A percentile compares a stretch with the other conserved stretches of the same genome.
These are phyloP conservation scores for Drosophila lini DNA, from an alignment of 1,140 invertebrate species.

Conservation along the genomic window DNA sequence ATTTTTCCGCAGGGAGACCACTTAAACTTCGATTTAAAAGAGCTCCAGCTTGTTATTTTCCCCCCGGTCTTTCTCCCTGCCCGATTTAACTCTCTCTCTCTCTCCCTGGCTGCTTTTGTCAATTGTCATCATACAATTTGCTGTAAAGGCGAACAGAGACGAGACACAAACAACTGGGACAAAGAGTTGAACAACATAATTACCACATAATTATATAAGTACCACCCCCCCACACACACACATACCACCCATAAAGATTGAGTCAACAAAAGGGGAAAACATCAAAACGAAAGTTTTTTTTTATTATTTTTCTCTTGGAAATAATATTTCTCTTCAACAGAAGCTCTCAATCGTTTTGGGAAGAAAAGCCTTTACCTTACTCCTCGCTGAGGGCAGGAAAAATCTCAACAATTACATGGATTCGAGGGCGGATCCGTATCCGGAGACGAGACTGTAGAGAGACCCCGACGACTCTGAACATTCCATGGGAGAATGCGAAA, in stretches of 20 bases:
- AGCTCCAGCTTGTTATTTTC: constrained; percentile 35
- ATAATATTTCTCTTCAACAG: constrained; percentile 13
- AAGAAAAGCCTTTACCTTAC: neutral
- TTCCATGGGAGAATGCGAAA: constrained; percentile 57
- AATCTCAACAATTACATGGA: constrained; percentile 39
- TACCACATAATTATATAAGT: constrained; percentile 69
- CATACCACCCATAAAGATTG: constrained; percentile 14
- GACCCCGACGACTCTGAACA: constrained; percentile 5
- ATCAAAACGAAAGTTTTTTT: constrained; percentile 60
- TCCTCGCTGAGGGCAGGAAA: constrained; percentile 10
- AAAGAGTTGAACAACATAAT: constrained; percentile 73
- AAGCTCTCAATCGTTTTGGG: constrained; percentile 8
- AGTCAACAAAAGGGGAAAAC: constrained; percentile 26
- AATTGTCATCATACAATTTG: constrained; percentile 50
- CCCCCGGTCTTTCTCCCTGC: neutral
- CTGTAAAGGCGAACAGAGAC: constrained; percentile 20
- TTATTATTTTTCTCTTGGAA: constrained; percentile 5
- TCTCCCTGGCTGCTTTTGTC: constrained; percentile 15
- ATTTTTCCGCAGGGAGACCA: constrained; percentile 26
- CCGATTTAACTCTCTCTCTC: neutral
- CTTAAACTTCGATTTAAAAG: constrained; percentile 75
- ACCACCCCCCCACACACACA: constrained; percentile 13
- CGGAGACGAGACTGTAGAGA: constrained; percentile 3
- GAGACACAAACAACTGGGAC: constrained; percentile 42
- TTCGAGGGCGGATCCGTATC: constrained; percentile 18